A percentile compares a stretch with the other conserved stretches of the same genome.
These are phyloP conservation scores for Elysia crispata DNA, from an alignment of 2,888 invertebrate genomes.

Conservation along the genomic window DNA sequence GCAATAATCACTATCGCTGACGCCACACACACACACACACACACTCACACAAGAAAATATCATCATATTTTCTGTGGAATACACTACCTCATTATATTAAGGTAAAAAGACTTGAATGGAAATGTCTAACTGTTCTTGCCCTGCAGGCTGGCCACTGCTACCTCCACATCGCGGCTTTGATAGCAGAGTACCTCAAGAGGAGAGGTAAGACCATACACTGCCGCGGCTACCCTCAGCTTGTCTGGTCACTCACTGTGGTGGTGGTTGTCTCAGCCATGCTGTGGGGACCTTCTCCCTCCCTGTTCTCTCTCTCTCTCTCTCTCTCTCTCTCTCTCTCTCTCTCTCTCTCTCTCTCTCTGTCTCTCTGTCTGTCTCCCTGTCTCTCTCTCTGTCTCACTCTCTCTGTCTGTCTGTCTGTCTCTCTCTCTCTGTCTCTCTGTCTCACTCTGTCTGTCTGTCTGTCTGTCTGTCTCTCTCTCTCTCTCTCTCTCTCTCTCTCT, in stretches of 20 bases:
- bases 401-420: neutral
- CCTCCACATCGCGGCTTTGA: constrained; percentile 94
- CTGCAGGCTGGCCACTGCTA: constrained; percentile 93
- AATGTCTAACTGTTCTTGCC: neutral
- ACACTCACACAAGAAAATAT: too few species aligned
- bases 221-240: too few species aligned
- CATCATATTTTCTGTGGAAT: too few species aligned
- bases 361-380: neutral
- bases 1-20: too few species aligned
- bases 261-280: neutral
- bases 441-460: neutral
- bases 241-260: too few species aligned
- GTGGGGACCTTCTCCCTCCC: neutral
- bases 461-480: neutral
- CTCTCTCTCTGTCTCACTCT: neutral
- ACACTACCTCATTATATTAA: too few species aligned
- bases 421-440: constrained; percentile 2
- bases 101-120: too few species aligned
- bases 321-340: neutral
- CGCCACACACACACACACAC: too few species aligned
- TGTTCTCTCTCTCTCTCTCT: constrained; percentile 4
- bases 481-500: constrained; percentile 5
- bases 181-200: constrained; percentile 92
- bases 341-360: neutral
- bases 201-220: constrained; percentile 73